These are phyloP conservation scores for Amazona guildingii DNA, from an alignment of 2,113 vertebrate species.

Conservation along the genomic window DNA sequence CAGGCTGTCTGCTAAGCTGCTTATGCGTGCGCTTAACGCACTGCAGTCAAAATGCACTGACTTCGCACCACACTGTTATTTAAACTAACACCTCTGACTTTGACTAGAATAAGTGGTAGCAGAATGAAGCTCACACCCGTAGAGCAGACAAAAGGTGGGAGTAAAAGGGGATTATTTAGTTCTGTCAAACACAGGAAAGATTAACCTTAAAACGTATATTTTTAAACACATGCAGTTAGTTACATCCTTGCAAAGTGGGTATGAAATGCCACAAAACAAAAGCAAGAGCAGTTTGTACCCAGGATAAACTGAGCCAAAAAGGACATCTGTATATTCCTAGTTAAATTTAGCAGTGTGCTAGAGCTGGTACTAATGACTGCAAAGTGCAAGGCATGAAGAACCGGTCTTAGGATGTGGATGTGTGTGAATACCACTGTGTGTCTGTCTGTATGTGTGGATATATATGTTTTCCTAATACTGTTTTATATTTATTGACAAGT, in stretches of 20 bases:
- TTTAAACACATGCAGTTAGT: background rate
- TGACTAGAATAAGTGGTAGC: background rate
- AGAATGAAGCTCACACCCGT: background rate
- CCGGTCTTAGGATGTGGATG: background rate
- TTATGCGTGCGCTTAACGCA: background rate
- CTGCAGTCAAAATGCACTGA: background rate
- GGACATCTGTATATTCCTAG: background rate
- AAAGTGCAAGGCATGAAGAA: background rate
- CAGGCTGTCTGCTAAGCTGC: background rate
- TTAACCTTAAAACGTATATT: background rate
- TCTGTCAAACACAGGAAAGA: background rate
- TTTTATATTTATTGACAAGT: background rate
- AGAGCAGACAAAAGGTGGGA: background rate
- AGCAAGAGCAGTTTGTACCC: background rate
- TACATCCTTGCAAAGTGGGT: background rate
- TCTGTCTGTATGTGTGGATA: rapidly evolving
- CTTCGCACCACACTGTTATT: background rate
- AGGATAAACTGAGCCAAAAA: background rate
- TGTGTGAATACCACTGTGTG: background rate
- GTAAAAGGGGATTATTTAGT: background rate
- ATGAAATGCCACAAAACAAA: background rate
- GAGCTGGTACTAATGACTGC: background rate
- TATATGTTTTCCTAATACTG: background rate
- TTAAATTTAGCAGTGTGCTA: background rate
- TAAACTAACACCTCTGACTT: background rate